Evolutionary conservation across 2,888 invertebrate genomes (phyloP), one percentile per base, ranked within the genome.

Genomic region (Cylindroiulus punctatus): DNA sequence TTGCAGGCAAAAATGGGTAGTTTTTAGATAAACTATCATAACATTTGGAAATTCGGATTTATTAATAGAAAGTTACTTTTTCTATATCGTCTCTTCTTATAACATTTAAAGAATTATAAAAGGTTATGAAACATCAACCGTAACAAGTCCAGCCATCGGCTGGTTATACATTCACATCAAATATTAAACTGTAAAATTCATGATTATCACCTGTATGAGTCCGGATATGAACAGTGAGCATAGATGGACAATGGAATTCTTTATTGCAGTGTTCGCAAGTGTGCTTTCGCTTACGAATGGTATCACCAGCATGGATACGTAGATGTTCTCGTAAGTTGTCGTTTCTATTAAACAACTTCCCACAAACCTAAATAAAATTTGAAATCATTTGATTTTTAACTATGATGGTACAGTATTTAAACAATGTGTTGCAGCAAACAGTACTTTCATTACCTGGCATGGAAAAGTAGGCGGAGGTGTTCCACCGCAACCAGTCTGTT

Each of bases 261-360:
- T 94, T 94, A 42, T 93, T 91, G 90, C 95, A 95, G 88, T 92
- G 93, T 85, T 93, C 92, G 89, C 95, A 95, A 85, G 91, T 91
- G 89, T 92, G 94, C 86, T 89, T 89, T 86, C 89, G 89, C 86
- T 89, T 89, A 19, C 89, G 87, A 82, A 88, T 88, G 8, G 89
- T 89, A 87, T 90, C 90, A 92, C 89, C 91, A 47, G 91, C 93
- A 91, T 95, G 95, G 26, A 93, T 93, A 87, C 94, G 92, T 44
- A 95, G 91, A 91, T 95, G 95, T 87, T 94, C 94, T 1, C 94
- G 92, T 86, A 95, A 91, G 90, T 95, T 95, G 89, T 95, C 95
- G 89, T 94, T 95, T 87, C 95, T 93, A 32, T 94, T 93, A 89
- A 94, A 95, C 87, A 90, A 91, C 89, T 93, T 92, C 85, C 92